Percentiles rank a stretch among this genome's conserved stretches.
These are phyloP conservation scores for Tromatobia lineatoria DNA, from an alignment of 2,888 invertebrate species.

Conservation along the genomic window DNA sequence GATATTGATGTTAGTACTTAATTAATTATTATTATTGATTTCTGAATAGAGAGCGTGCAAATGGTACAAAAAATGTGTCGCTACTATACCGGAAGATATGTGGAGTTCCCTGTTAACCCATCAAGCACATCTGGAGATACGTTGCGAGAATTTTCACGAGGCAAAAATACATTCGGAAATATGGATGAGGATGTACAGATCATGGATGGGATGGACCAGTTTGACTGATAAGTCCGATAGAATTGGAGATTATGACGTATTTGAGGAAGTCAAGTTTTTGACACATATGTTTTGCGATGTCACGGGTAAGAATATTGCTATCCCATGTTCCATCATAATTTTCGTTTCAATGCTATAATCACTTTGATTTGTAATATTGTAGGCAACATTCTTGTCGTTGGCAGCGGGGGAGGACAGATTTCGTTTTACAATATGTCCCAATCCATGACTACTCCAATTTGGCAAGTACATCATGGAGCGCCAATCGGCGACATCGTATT, in stretches of 20 bases:
- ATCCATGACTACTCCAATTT: background rate
- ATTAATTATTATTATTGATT: background rate
- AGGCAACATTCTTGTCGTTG: background rate
- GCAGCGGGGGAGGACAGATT: background rate
- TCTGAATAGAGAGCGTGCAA: slow-evolving; percentile 3
- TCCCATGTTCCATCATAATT: background rate
- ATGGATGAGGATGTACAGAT: slow-evolving; percentile 18
- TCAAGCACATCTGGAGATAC: background rate
- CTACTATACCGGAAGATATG: background rate
- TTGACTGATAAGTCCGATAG: background rate
- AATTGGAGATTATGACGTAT: background rate
- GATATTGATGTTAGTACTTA: background rate
- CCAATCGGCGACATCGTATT: slow-evolving; percentile 1
- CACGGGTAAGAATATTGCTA: background rate
- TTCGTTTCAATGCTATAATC: background rate
- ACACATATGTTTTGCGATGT: background rate
- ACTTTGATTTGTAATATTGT: background rate
- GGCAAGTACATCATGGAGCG: background rate
- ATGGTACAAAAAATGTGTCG: slow-evolving; percentile 19
- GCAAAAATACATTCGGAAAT: background rate
- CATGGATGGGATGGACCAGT: slow-evolving; percentile 24
- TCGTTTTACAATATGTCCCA: background rate
- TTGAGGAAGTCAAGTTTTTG: slow-evolving; percentile 1
- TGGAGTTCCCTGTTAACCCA: slow-evolving; percentile 11
- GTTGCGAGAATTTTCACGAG: background rate